Conservation (phyloP, 1,140 invertebrate species). For the Tetraneura akinire region DNA sequence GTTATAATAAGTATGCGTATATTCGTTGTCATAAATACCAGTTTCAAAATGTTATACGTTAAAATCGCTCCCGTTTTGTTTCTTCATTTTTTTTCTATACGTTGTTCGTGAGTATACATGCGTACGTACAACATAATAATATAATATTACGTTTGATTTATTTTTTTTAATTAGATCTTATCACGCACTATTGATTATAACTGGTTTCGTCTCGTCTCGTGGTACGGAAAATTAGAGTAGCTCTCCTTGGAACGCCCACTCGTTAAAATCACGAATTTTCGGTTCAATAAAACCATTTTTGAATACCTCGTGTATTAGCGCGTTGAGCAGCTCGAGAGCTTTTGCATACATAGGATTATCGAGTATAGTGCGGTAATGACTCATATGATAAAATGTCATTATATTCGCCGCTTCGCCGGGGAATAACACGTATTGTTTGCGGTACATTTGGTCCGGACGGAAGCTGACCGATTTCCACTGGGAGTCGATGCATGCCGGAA, state of each 20-base stretch:
- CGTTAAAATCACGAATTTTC: constrained; percentile 40
- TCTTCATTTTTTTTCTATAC: background rate
- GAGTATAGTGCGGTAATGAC: background rate
- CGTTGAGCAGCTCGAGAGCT: constrained; percentile 19
- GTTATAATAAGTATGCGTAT: too few species aligned
- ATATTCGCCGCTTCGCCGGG: background rate
- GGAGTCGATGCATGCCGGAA: constrained; percentile 34
- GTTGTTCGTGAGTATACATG: too few species aligned
- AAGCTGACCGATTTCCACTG: constrained; percentile 36
- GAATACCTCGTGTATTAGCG: background rate
- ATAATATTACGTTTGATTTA: constrained; percentile 11
- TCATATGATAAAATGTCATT: too few species aligned
- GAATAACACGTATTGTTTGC: constrained; percentile 38
- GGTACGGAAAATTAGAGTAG: constrained; percentile 38
- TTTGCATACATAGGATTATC: background rate
- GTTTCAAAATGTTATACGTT: constrained; percentile 41
- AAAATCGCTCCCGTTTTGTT: constrained; percentile 41
- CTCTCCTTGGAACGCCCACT: constrained; percentile 29
- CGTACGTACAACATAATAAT: background rate
- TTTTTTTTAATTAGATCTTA: constrained; percentile 46
- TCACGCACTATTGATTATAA: constrained; percentile 49
- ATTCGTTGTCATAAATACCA: constrained; percentile 35
- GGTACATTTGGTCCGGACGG: constrained; percentile 27
- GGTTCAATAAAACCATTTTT: constrained; percentile 7
- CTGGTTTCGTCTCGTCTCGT: constrained; percentile 41